Percentiles rank a stretch among this genome's conserved stretches.
These are phyloP conservation scores for Drosophila buzzatii DNA, from an alignment of 2,888 invertebrate species.

Conservation along the genomic window DNA sequence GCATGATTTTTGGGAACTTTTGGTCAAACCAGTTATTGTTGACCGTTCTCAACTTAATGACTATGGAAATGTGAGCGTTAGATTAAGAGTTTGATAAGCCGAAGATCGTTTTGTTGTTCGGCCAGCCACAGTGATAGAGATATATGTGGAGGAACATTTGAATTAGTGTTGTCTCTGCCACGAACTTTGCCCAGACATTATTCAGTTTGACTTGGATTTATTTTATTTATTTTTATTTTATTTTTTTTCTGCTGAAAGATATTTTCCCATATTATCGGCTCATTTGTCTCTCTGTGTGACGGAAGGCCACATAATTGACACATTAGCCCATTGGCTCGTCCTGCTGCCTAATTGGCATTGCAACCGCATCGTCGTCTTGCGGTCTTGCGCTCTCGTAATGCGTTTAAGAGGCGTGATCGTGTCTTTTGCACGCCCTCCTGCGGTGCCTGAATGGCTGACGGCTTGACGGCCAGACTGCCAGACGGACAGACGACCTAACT, in stretches of 20 bases:
- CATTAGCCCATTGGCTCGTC: constrained; percentile 71
- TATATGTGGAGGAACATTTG: constrained; percentile 39
- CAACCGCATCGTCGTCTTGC: constrained; percentile 41
- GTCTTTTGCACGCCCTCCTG: constrained; percentile 81
- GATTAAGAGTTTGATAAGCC: constrained; percentile 51
- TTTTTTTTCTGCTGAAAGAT: constrained; percentile 15
- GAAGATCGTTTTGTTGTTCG: constrained; percentile 50
- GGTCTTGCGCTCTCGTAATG: constrained; percentile 56
- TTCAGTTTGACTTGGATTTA: constrained; percentile 11
- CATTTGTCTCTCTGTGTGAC: constrained; percentile 65
- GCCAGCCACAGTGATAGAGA: constrained; percentile 1
- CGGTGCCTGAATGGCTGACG: constrained; percentile 36
- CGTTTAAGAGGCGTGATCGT: constrained; percentile 79
- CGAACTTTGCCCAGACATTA: constrained; percentile 20
- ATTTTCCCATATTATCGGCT: constrained; percentile 67
- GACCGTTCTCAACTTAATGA: constrained; percentile 67
- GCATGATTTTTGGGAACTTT: constrained; percentile 70
- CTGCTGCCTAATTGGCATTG: constrained; percentile 41
- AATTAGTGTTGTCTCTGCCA: constrained; percentile 42
- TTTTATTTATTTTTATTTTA: neutral
- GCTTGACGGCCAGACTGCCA: neutral
- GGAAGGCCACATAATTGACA: constrained; percentile 77
- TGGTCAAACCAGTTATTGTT: constrained; percentile 45
- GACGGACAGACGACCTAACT: neutral
- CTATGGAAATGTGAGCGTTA: constrained; percentile 62